A percentile compares a stretch with the other conserved stretches of the same genome.
Evolutionary conservation across 1,140 invertebrate species (phyloP).

Genomic region (Probaryconus sp.): DNA sequence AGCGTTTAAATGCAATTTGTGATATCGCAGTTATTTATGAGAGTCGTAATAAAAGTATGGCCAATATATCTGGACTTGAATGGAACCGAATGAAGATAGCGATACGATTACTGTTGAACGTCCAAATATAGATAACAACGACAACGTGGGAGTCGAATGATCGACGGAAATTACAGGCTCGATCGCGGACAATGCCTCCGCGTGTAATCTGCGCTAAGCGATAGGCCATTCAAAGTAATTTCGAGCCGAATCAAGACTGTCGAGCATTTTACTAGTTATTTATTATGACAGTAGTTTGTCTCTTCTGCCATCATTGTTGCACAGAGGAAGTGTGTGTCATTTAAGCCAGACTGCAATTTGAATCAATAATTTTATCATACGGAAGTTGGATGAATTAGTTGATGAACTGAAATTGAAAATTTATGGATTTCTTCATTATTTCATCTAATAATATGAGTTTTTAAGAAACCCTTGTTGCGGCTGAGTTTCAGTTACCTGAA

Average conservation of each 20-base stretch:
- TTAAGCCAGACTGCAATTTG: too few species aligned
- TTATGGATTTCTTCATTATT: too few species aligned
- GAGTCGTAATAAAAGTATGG: too few species aligned
- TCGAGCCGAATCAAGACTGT: not conserved
- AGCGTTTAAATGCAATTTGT: too few species aligned
- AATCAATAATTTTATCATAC: too few species aligned
- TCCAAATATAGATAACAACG: conserved; percentile 10
- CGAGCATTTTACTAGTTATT: conserved; percentile 2
- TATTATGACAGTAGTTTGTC: not conserved
- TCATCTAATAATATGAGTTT: too few species aligned
- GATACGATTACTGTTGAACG: not conserved
- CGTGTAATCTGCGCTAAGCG: conserved; percentile 7
- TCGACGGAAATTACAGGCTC: conserved; percentile 12
- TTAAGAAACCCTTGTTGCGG: too few species aligned
- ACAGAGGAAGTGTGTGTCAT: too few species aligned
- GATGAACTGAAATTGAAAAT: too few species aligned
- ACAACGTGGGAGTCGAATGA: conserved; percentile 11
- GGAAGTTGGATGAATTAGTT: too few species aligned
- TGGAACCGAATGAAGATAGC: conserved; percentile 8
- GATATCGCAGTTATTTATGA: too few species aligned
- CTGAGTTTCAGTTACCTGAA: too few species aligned
- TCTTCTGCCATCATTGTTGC: not conserved
- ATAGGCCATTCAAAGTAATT: conserved; percentile 1
- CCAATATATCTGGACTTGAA: not conserved
- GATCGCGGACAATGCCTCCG: conserved; percentile 14